Evolutionary conservation across 2,888 invertebrate genomes (phyloP).

Genomic region (Sphinx pinastri): DNA sequence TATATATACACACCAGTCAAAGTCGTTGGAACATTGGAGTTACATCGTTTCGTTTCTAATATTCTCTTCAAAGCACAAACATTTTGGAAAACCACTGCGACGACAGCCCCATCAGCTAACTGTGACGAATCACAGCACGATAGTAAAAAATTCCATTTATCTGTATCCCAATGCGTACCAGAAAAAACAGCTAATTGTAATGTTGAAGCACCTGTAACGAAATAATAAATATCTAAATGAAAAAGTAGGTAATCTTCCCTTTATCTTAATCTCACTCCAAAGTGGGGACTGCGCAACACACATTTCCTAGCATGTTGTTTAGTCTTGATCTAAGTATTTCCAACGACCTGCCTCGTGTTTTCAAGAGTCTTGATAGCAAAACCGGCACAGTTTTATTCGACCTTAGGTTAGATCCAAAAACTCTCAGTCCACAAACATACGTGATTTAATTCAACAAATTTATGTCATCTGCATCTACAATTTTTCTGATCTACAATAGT

Average conservation of each 20-base stretch:
- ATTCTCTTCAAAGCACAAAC: conserved; percentile 65
- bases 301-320: too few relatives aligned
- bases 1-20: conserved; percentile 57
- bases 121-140: conserved; percentile 77
- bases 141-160: conserved; percentile 67
- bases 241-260: not conserved
- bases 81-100: conserved; percentile 74
- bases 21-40: conserved; percentile 72
- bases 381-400: too few relatives aligned
- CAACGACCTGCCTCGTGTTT: too few relatives aligned
- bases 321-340: too few relatives aligned
- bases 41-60: conserved; percentile 72
- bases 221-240: not conserved
- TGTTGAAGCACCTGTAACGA: conserved; percentile 70
- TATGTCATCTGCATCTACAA: too few relatives aligned
- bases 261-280: too few relatives aligned
- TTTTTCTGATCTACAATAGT: too few relatives aligned
- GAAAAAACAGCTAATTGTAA: conserved; percentile 76
- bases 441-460: too few relatives aligned
- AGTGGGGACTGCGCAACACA: too few relatives aligned
- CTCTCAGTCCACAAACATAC: too few relatives aligned
- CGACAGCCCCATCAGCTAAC: conserved; percentile 77
- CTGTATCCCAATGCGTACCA: conserved; percentile 63
- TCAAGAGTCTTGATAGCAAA: too few relatives aligned
- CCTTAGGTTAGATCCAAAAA: too few relatives aligned